Base-by-base conservation (phyloP, 2,113 vertebrate genomes). In the Lasiurus cinereus region DNA sequence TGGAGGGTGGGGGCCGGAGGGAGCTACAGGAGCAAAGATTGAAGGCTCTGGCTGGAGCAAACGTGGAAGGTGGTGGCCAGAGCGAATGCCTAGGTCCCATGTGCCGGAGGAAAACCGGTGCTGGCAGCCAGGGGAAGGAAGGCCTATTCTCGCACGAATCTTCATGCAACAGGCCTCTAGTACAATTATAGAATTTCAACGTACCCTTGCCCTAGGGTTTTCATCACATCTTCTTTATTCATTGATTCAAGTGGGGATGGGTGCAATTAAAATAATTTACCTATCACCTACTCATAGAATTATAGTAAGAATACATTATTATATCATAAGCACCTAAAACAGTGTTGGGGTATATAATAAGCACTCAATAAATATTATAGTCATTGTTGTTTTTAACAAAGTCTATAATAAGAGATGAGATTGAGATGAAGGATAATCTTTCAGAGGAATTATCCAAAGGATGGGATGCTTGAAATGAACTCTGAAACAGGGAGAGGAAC, bases 221-320 rank as follows among this genome's bases (percentile, higher is more conserved):
- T 88, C 56, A 39, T 84, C n/a, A 52, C 36, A 77, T n/a, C 36
- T 50, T 19, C 74, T 19, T 70, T 15, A 46, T n/a, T 64, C 6
- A 10, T 76, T 69, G 18, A 52, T 70, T 36, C 39, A 82, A 73
- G n/a, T 46, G 31, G 24, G 31, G 21, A 33, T 82, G 31, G 39
- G 29, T 62, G 5, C 43, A 73, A 27, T 90, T 87, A 73, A 93
- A 93, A 79, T 74, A 83, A 67, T 90, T 82, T 59, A 21, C 84
- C 39, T 14, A n/a, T 12, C 21, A 80, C 24, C 46, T 73, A 70
- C 31, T 69, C 76, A 66, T 31, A n/a, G 4, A 18, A 33, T 92
- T 86, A 36, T 46, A 79, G 16, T 74, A 50, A 94, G 46, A 5
- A 56, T 93, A 36, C 74, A 83, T 56, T 67, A 73, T 72, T 64